Base-by-base conservation (phyloP, 2,888 invertebrate genomes). In the Calliphora vomitoria region DNA sequence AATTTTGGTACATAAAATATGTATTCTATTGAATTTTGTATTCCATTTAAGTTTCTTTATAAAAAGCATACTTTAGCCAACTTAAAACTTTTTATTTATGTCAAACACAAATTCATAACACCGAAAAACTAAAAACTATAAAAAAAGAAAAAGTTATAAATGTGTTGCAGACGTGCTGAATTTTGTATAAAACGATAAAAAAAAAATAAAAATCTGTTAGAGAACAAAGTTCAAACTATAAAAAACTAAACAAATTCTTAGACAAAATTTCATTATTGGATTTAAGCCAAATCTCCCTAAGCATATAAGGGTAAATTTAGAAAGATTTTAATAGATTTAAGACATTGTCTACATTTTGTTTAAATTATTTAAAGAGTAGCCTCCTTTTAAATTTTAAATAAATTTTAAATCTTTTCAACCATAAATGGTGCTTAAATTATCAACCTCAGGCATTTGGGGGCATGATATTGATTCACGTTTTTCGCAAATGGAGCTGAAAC, bases 401-500 rank as follows among this genome's bases (percentile, higher is more conserved):
- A n/a, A n/a, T n/a, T n/a, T n/a, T n/a, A n/a, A n/a, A 18, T 58
- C 6, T 53, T 20, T 60, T 60, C n/a, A 35, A 13, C 83, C 74
- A 62, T 60, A 85, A 85, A 74, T 74, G 84, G 79, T 60, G 58
- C 68, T 79, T 47, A 58, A 79, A 31, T 62, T 50, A 60, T 62
- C 31, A 47, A 31, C 47, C 50, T 38, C 64, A 15, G 44, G 38
- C 47, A 13, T n/a, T 47, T 50, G 38, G 41, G 18, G 13, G 20
- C 74, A 84, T 78, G 83, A 80, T 68, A 85, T 79, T 79, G 78
- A 69, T 55, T 64, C 87, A 85, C 84, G 87, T 87, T 87, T 85
- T 74, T 68, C 68, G 50, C 76, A 62, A 66, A 72, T 71, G 41
- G 62, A 53, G 25, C 76, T 74, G 18, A 78, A 69, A 25, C 13